Base-by-base conservation (phyloP, 1,140 invertebrate genomes). In the Uloborus diversus region DNA sequence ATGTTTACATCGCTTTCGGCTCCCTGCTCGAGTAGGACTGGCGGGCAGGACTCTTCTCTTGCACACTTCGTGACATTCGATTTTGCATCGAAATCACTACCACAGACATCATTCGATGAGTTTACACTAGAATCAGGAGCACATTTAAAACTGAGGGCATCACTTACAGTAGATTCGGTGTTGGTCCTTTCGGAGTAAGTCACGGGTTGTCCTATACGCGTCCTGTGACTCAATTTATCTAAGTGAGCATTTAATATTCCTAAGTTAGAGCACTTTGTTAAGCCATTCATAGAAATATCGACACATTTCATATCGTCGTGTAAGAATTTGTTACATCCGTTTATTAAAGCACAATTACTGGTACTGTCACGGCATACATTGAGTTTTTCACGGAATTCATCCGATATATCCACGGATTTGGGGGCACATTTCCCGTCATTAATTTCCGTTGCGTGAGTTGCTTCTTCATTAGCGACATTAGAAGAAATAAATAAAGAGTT, bases 1-100 rank as follows among this genome's bases (percentile, higher is more conserved):
- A 88, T 85, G 14, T 25, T 33, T 3, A 20, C 49, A 37, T 68
- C 51, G 14, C 49, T 37, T 65, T 27, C 27, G n/a, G 13, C 47
- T 25, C 13, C n/a, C n/a, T n/a, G n/a, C n/a, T n/a, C n/a, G n/a
- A n/a, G n/a, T n/a, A n/a, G n/a, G n/a, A n/a, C n/a, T n/a, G n/a
- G n/a, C n/a, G n/a, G n/a, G n/a, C n/a, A n/a, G n/a, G n/a, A n/a
- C n/a, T n/a, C n/a, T n/a, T 32, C 35, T 37, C 13, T 33, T 57
- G 32, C 13, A 11, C 7, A 42, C n/a, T 14, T 27, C 17, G 33
- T n/a, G 28, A 37, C 62, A 65, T 4, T 47, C 11, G n/a, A n/a
- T n/a, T n/a, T n/a, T n/a, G n/a, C n/a, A n/a, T n/a, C n/a, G n/a
- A n/a, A n/a, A n/a, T n/a, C n/a, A n/a, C n/a, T n/a, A n/a, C n/a